Evolutionary conservation across 1,140 invertebrate species (phyloP), one percentile per base, ranked within the genome.

Genomic region (Druon quercuslanigerum): DNA sequence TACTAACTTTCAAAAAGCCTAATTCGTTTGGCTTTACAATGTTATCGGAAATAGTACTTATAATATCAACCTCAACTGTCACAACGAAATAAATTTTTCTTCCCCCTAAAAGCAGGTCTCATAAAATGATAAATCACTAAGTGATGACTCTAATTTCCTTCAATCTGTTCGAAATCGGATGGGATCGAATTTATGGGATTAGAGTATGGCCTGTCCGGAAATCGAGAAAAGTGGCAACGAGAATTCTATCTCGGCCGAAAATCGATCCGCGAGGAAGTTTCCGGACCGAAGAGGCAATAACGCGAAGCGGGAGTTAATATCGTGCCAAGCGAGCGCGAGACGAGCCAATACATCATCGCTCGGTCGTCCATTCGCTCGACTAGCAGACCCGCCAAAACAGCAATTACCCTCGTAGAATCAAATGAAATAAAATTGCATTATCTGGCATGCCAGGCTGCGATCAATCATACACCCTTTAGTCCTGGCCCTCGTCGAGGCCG

Each of bases 361-460:
- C 76, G 79, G 82, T 86, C 84, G 85, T 81, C 82, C 80, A 77
- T 81, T 82, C 66, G 80, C 82, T 86, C 80, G 85, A 79, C 81
- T 81, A 82, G 79, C 80, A 80, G 84, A 84, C 82, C 87, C 88
- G 88, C 87, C 90, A 88, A 91, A 91, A 91, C 85, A 89, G 89
- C 90, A 91, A 91, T 91, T 91, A 91, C 87, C 88, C 85, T 74
- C 86, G 85, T 79, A 84, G 86, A 91, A 91, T 91, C 90, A 89
- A 91, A 91, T 91, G 88, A 90, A 91, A 91, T 91, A 91, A 91
- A 91, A 91, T 91, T 91, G 87, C 88, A 90, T 91, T 91, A 90
- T 90, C 88, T 87, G 88, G 87, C 89, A 91, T 91, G 89, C 87
- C 87, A 90, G 84, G 84, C 79, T 76, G 81, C 89, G 88, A 91